Evolutionary conservation across 2,888 invertebrate genomes (phyloP).

Genomic region (Rotaria macrura): DNA sequence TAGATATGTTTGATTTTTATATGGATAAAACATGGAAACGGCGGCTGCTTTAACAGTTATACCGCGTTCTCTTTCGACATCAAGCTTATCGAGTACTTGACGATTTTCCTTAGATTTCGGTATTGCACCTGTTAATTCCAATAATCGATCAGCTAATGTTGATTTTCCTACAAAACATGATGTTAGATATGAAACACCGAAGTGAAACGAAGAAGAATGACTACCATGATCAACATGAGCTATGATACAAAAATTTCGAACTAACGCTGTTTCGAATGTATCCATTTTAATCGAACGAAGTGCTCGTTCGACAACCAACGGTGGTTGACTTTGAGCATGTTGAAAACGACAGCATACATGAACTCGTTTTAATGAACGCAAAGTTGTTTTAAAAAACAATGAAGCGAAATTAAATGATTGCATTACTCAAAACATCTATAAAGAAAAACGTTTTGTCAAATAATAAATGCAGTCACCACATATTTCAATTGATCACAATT

Average conservation of each 20-base stretch:
- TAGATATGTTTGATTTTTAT: slow-evolving; percentile 60
- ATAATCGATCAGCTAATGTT: slow-evolving; percentile 82
- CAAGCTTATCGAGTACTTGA: slow-evolving; percentile 54
- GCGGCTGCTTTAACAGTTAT: slow-evolving; percentile 97
- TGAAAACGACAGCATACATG: background rate
- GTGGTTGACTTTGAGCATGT: background rate
- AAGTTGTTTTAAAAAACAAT: background rate
- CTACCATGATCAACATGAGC: slow-evolving; percentile 89
- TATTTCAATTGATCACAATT: no score
- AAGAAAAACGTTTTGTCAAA: background rate
- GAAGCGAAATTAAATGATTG: background rate
- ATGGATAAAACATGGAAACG: slow-evolving; percentile 64
- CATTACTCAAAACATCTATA: background rate
- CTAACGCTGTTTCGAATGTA: slow-evolving; percentile 42
- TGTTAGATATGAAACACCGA: no score
- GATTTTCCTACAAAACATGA: slow-evolving; percentile 60
- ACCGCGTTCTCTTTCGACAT: slow-evolving; percentile 85
- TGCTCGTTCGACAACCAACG: background rate
- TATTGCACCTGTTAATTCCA: slow-evolving; percentile 69
- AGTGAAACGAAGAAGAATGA: background rate
- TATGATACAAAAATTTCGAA: slow-evolving; percentile 88
- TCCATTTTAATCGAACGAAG: background rate
- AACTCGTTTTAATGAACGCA: background rate
- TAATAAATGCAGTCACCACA: background rate
- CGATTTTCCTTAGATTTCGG: slow-evolving; percentile 20